A percentile compares a stretch with the other conserved stretches of the same genome.
These are phyloP conservation scores for Tachysurus fulvidraco DNA, from an alignment of 2,113 vertebrate species.

Conservation along the genomic window DNA sequence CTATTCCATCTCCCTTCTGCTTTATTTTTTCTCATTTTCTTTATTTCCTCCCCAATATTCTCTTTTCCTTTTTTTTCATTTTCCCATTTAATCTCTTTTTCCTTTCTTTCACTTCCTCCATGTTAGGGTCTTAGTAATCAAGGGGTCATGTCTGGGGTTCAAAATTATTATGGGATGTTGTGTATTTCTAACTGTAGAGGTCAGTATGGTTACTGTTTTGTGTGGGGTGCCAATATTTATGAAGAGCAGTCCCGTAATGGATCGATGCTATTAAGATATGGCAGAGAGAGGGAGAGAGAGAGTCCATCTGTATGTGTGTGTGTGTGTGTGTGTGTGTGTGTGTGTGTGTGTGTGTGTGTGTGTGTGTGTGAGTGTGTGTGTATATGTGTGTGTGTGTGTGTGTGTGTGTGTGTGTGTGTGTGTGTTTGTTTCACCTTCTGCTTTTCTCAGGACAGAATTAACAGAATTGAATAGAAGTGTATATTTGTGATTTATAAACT, in stretches of 20 bases:
- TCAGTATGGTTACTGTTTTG: slow-evolving; percentile 27
- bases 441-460: background rate
- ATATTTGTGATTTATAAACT: background rate
- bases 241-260: background rate
- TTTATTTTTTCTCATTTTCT: background rate
- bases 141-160: background rate
- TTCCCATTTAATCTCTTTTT: background rate
- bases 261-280: slow-evolving; percentile 7
- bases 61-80: background rate
- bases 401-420: background rate
- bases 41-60: background rate
- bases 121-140: background rate
- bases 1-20: background rate
- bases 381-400: background rate
- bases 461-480: background rate
- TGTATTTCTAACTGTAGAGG: slow-evolving; percentile 28
- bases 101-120: background rate
- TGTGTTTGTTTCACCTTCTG: background rate
- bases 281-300: background rate
- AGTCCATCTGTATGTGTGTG: background rate
- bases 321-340: background rate
- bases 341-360: background rate
- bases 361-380: background rate
- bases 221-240: slow-evolving; percentile 20
- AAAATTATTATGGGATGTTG: slow-evolving; percentile 13